Evolutionary conservation across 2,113 vertebrate species (phyloP).

Genomic region (Vireo altiloquus): DNA sequence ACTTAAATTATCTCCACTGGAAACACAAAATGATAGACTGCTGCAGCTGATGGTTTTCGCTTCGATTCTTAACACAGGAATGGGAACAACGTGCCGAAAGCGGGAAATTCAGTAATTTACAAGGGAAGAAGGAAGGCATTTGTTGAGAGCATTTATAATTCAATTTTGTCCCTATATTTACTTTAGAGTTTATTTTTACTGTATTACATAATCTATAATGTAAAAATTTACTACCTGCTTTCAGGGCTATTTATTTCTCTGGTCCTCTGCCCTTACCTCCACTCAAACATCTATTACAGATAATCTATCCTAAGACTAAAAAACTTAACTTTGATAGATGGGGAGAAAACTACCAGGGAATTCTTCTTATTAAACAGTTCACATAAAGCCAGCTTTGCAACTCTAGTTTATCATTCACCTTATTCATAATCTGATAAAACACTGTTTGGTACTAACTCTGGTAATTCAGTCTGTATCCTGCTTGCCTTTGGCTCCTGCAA

Average conservation of each 20-base stretch:
- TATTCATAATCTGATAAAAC: neutral
- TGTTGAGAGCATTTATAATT: conserved; percentile 55
- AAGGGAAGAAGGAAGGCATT: conserved; percentile 36
- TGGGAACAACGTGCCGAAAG: neutral
- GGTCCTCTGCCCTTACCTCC: neutral
- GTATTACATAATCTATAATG: conserved; percentile 27
- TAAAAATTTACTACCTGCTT: neutral
- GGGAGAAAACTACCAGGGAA: neutral
- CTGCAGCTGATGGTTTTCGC: conserved; percentile 27
- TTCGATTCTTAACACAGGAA: conserved; percentile 23
- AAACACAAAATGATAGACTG: conserved; percentile 61
- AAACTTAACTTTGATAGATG: neutral
- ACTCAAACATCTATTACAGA: neutral
- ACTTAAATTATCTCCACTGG: conserved; percentile 69
- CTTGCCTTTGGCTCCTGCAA: neutral
- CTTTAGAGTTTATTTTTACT: conserved; percentile 1
- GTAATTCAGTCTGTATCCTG: neutral
- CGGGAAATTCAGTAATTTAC: conserved; percentile 53
- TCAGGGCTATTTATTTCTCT: neutral
- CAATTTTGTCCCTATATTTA: conserved; percentile 38
- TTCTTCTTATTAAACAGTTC: neutral
- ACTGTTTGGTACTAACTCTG: neutral
- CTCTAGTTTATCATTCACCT: neutral
- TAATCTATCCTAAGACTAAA: neutral
- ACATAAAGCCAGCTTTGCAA: neutral